These are phyloP conservation scores for Trachymyrmex cornetzi DNA, from an alignment of 1,140 invertebrate genomes.

Conservation along the genomic window DNA sequence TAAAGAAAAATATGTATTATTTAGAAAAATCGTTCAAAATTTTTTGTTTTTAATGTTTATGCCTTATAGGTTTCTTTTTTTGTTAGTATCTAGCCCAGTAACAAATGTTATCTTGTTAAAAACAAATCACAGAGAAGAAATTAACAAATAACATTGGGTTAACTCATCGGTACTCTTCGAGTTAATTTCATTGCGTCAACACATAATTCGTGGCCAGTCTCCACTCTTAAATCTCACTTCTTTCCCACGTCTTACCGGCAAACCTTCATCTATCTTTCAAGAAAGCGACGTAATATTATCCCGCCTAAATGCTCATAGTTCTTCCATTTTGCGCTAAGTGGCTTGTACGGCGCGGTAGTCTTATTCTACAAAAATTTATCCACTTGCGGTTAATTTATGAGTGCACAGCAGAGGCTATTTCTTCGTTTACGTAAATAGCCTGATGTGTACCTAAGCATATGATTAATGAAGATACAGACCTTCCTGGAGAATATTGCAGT, in stretches of 20 bases:
- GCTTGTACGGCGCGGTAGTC: background rate
- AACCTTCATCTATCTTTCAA: conserved; percentile 44
- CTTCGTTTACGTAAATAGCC: conserved; percentile 33
- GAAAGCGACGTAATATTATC: conserved; percentile 34
- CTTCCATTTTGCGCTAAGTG: conserved; percentile 41
- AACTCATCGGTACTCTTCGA: conserved; percentile 15
- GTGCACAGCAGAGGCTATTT: conserved; percentile 3
- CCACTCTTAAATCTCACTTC: conserved; percentile 60
- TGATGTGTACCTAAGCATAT: background rate
- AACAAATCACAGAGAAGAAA: background rate
- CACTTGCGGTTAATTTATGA: conserved; percentile 50
- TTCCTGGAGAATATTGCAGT: background rate
- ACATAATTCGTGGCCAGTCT: background rate
- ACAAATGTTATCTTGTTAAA: conserved; percentile 18
- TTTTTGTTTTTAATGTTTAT: background rate
- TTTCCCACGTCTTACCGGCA: conserved; percentile 69
- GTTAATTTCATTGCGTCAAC: conserved; percentile 22
- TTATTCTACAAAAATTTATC: conserved; percentile 27
- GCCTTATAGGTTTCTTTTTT: background rate
- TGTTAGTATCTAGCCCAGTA: background rate
- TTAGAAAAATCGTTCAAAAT: background rate
- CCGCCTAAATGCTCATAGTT: conserved; percentile 28
- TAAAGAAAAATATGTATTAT: background rate
- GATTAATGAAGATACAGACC: conserved; percentile 4
- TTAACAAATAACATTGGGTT: background rate